Base-by-base conservation (phyloP, 2,113 vertebrate species). In the Lamprotornis superbus region DNA sequence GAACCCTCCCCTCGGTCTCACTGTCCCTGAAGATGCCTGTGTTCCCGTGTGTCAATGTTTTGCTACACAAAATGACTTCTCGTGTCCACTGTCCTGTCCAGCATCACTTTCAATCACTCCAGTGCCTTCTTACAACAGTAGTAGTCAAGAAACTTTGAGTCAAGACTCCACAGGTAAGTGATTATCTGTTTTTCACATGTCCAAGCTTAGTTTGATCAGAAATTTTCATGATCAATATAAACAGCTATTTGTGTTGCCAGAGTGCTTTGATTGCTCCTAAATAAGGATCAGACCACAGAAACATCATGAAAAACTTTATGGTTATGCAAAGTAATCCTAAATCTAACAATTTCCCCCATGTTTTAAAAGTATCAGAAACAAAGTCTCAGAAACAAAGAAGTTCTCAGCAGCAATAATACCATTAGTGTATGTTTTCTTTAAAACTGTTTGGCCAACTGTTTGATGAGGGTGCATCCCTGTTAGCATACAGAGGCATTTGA, bases 91-190 rank as follows among this genome's bases (percentile, higher is more conserved):
- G 83, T 99, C 99, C 78, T 99, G 99, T 79, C 99, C 99, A 24
- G 98, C 99, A 19, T 99, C 98, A 1, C 97, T 99, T 83, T 98
- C 99, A 80, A 95, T 99, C 97, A 99, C 98, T 88, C 99, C 99
- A 42, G 97, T 99, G 98, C 98, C 98, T 98, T 98, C 98, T 68
- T 98, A 96, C 90, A 98, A 97, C 74, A 98, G 98, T 47, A 99
- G 98, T 53, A 99, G 99, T 89, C 98, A 99, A 97, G 98, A 99
- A 89, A 99, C 98, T 11, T 96, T 99, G 87, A 98, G 98, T 65
- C 98, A 99, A 93, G 98, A 98, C 82, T 98, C 97, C 31, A 97
- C 98, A 85, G 98, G 99, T 99, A 98, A 96, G 94, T 28, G 9
- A 31, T 37, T 44, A 23, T 81, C 83, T 69, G 15, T 57, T 79